Evolutionary conservation across 2,797 vertebrate species (phyloP).

Genomic region (Masticophis lateralis): DNA sequence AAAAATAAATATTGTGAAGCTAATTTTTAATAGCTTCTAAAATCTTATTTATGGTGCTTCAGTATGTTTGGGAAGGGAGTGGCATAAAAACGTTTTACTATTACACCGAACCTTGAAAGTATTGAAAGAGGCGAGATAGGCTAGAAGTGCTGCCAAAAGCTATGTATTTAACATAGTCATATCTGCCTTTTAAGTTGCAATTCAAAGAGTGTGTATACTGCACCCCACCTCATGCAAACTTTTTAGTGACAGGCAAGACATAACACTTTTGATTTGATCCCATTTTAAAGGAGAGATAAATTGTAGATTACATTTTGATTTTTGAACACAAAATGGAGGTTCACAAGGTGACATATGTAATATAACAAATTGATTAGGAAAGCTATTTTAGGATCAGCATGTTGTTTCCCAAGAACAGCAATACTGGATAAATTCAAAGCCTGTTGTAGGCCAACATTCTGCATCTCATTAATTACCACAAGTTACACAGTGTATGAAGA

Average conservation of each 20-base stretch:
- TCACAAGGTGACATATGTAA: not conserved
- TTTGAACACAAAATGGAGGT: not conserved
- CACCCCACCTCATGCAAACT: not conserved
- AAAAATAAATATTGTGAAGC: not conserved
- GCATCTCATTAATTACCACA: not conserved
- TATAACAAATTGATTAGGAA: not conserved
- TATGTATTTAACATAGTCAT: not conserved
- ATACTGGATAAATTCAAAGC: not conserved
- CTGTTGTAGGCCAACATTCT: not conserved
- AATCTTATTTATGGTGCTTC: not conserved
- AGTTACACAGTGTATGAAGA: not conserved
- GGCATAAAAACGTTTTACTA: not conserved
- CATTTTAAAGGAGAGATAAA: not conserved
- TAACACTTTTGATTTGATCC: not conserved
- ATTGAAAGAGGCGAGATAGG: slow-evolving; percentile 2
- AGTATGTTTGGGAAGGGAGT: not conserved
- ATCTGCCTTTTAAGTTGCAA: not conserved
- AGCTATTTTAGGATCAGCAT: not conserved
- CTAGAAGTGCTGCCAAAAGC: not conserved
- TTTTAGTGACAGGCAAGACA: not conserved
- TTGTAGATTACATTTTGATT: not conserved
- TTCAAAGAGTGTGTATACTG: not conserved
- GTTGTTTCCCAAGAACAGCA: not conserved
- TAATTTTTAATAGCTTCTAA: not conserved
- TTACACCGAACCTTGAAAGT: not conserved